Percentiles rank a stretch among this genome's conserved stretches.
Conservation (phyloP, 2,797 vertebrate species). For the Antennarius maculatus region DNA sequence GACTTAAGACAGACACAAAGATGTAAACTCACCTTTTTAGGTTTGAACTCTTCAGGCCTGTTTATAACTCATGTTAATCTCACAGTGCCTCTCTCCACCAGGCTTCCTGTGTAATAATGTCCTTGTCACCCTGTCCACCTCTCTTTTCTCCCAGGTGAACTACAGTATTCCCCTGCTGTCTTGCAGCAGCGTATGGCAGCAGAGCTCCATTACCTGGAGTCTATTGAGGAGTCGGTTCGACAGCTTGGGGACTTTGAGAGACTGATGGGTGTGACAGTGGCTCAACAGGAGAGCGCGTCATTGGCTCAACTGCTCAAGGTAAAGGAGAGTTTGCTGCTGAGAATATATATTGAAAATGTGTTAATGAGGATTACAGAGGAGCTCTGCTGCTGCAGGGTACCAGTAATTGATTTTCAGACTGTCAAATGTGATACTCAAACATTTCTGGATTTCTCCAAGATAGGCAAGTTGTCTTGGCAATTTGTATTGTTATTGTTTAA, state of each 20-base stretch:
- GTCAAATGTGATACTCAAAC: too few species aligned
- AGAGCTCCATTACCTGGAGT: conserved; percentile 91
- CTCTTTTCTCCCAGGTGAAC: conserved; percentile 73
- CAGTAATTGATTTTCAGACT: too few species aligned
- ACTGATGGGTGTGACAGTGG: conserved; percentile 88
- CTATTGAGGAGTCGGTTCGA: conserved; percentile 92
- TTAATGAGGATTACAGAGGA: too few species aligned
- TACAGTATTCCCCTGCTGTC: conserved; percentile 88
- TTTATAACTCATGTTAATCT: not conserved
- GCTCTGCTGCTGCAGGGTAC: too few species aligned
- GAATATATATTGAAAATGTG: not conserved
- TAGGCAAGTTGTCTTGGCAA: too few species aligned
- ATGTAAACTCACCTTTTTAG: not conserved
- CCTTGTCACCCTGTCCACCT: not conserved
- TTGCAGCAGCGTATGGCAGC: conserved; percentile 90
- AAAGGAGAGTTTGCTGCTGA: conserved; percentile 23
- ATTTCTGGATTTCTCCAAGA: too few species aligned
- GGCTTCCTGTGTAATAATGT: not conserved
- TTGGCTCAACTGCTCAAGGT: conserved; percentile 97
- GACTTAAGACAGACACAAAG: not conserved
- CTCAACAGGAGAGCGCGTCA: conserved; percentile 93
- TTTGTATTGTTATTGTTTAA: not conserved
- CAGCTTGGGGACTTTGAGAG: conserved; percentile 91
- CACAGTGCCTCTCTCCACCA: not conserved
- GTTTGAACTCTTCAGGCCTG: not conserved